A percentile compares a stretch with the other conserved stretches of the same genome.
Evolutionary conservation across 2,797 vertebrate genomes (phyloP).

Genomic region (Phrynocephalus guinanensis): DNA sequence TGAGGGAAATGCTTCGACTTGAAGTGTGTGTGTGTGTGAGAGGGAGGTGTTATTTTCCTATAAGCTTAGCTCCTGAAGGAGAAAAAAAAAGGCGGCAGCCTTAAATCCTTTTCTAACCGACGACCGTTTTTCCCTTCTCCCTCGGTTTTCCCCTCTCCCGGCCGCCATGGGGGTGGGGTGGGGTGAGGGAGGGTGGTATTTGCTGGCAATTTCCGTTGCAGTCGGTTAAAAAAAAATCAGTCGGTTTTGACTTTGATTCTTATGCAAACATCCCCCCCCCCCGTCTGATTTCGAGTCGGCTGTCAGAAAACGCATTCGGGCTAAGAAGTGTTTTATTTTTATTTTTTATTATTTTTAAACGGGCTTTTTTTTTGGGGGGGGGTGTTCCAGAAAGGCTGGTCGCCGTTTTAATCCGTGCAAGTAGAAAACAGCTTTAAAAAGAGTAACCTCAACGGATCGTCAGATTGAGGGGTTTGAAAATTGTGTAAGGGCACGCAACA

Average conservation of each 20-base stretch:
- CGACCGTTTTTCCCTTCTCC: not conserved
- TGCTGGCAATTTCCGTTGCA: slow-evolving; percentile 20
- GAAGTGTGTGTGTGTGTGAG: not conserved
- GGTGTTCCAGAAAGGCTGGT: not conserved
- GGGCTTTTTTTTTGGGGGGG: not conserved
- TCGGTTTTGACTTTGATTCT: not conserved
- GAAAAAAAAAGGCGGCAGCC: slow-evolving; percentile 1
- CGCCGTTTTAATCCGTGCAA: not conserved
- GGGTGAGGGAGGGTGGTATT: not conserved
- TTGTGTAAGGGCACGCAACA: not conserved
- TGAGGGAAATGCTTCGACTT: not conserved
- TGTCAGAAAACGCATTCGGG: slow-evolving; percentile 8
- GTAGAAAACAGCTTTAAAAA: not conserved
- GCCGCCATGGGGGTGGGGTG: slow-evolving; percentile 5
- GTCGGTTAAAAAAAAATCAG: not conserved
- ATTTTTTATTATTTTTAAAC: not conserved
- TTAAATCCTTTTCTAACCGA: not conserved
- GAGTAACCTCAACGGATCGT: not conserved
- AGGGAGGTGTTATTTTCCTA: too few species aligned
- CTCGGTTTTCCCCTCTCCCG: slow-evolving; percentile 3
- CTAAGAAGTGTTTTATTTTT: not conserved
- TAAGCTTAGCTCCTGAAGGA: not conserved
- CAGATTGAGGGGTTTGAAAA: not conserved
- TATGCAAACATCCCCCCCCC: not conserved
- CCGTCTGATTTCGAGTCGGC: not conserved